A percentile compares a stretch with the other conserved stretches of the same genome.
Conservation (phyloP, 2,888 invertebrate species). For the Entomobrya proxima region DNA sequence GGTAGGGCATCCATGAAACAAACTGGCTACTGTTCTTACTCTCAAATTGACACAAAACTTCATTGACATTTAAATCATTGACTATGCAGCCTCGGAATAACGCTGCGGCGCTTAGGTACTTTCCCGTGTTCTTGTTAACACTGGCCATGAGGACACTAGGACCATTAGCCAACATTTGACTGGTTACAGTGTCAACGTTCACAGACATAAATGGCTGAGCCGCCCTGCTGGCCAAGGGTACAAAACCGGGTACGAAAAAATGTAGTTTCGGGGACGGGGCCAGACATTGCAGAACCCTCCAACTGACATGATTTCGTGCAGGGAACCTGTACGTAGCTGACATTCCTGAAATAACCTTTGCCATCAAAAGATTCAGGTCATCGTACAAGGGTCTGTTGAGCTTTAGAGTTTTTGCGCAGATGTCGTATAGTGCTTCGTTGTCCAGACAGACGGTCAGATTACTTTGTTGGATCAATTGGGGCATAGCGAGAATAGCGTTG, state of each 20-base stretch:
- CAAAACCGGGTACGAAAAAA: conserved; percentile 67
- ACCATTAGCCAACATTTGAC: conserved; percentile 31
- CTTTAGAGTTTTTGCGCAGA: conserved; percentile 76
- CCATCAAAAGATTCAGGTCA: conserved; percentile 65
- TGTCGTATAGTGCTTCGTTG: conserved; percentile 80
- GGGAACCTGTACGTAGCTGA: conserved; percentile 60
- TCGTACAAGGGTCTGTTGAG: conserved; percentile 48
- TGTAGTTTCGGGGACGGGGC: conserved; percentile 58
- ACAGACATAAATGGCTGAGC: conserved; percentile 59
- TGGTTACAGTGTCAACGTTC: conserved; percentile 14
- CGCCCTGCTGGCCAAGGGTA: conserved; percentile 62
- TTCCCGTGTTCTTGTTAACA: conserved; percentile 52
- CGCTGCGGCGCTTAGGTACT: conserved; percentile 46
- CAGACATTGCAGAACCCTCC: conserved; percentile 38
- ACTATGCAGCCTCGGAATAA: conserved; percentile 48
- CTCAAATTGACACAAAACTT: conserved; percentile 42
- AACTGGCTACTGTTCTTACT: conserved; percentile 22
- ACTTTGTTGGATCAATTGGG: conserved; percentile 32
- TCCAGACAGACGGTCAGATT: conserved; percentile 78
- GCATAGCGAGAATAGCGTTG: conserved; percentile 47
- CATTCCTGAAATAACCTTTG: conserved; percentile 59
- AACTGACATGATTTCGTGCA: conserved; percentile 36
- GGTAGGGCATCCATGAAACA: conserved; percentile 47
- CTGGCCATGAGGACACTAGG: conserved; percentile 40
- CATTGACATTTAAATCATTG: conserved; percentile 40